Evolutionary conservation across 2,797 vertebrate species (phyloP).

Genomic region (Austrolebias charrua): DNA sequence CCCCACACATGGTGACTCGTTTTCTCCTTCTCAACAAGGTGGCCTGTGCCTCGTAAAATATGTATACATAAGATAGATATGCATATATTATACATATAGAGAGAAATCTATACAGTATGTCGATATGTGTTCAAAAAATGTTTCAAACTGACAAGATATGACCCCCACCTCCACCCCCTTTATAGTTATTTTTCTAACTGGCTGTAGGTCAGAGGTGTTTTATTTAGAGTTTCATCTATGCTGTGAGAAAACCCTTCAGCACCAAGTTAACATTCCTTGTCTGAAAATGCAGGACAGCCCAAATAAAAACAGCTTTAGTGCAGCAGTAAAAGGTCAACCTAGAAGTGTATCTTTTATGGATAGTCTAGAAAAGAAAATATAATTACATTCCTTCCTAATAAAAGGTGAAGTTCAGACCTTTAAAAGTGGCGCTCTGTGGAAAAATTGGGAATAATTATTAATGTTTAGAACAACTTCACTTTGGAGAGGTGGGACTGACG

Average conservation of each 20-base stretch:
- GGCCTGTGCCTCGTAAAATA: constrained; percentile 92
- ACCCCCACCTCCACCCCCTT: constrained; percentile 40
- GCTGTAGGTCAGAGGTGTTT: constrained; percentile 59
- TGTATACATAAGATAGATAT: constrained; percentile 82
- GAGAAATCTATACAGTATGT: constrained; percentile 79
- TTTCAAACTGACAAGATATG: constrained; percentile 71
- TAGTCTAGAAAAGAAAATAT: constrained; percentile 48
- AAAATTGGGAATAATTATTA: background rate
- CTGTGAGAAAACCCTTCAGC: constrained; percentile 53
- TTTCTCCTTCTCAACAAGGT: constrained; percentile 87
- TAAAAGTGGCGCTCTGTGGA: background rate
- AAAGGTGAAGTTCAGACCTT: background rate
- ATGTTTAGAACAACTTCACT: background rate
- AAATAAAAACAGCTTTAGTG: constrained; percentile 47
- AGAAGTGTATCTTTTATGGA: constrained; percentile 51
- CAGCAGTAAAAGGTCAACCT: constrained; percentile 19
- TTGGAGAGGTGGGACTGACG: background rate
- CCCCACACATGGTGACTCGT: constrained; percentile 78
- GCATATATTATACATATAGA: constrained; percentile 79
- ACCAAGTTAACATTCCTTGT: constrained; percentile 74
- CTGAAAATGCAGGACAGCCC: constrained; percentile 63
- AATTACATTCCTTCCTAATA: constrained; percentile 63
- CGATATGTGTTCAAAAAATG: constrained; percentile 75
- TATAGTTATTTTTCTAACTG: constrained; percentile 73
- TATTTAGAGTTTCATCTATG: constrained; percentile 56